Percentiles rank a stretch among this genome's conserved stretches.
These are phyloP conservation scores for Rhinogobius similis DNA, from an alignment of 2,113 vertebrate species.

Conservation along the genomic window DNA sequence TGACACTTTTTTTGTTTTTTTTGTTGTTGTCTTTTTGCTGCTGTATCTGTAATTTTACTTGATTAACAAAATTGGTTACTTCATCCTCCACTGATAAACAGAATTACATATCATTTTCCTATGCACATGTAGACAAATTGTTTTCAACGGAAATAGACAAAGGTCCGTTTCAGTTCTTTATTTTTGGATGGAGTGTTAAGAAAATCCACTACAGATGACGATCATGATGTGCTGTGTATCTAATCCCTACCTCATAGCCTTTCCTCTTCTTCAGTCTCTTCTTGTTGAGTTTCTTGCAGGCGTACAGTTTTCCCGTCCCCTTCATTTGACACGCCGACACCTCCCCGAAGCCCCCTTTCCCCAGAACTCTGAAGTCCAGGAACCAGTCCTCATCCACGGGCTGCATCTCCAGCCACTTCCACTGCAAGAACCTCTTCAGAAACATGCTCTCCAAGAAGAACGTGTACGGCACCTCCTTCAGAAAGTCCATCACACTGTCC, in stretches of 20 bases:
- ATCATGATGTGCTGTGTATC: too few species aligned
- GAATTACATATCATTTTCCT: too few species aligned
- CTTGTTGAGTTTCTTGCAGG: constrained; percentile 92
- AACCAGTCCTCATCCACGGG: constrained; percentile 86
- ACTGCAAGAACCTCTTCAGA: constrained; percentile 82
- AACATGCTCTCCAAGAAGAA: constrained; percentile 79
- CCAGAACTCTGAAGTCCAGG: constrained; percentile 85
- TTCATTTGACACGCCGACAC: constrained; percentile 89
- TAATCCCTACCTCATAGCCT: constrained; percentile 80
- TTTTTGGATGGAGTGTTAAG: too few species aligned
- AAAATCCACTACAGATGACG: too few species aligned
- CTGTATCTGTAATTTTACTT: too few species aligned
- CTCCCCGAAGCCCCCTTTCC: constrained; percentile 88
- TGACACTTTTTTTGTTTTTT: too few species aligned
- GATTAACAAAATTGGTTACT: too few species aligned
- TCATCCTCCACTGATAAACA: too few species aligned
- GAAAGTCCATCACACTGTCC: constrained; percentile 71
- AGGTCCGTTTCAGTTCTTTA: too few species aligned
- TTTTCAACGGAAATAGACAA: too few species aligned
- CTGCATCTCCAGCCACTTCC: constrained; percentile 84
- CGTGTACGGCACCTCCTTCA: constrained; percentile 74
- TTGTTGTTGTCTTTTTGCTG: too few species aligned
- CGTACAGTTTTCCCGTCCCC: constrained; percentile 90
- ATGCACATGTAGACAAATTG: too few species aligned
- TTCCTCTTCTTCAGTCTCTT: constrained; percentile 91